Evolutionary conservation across 2,888 invertebrate genomes (phyloP).

Genomic region (Ametastegia equiseti): DNA sequence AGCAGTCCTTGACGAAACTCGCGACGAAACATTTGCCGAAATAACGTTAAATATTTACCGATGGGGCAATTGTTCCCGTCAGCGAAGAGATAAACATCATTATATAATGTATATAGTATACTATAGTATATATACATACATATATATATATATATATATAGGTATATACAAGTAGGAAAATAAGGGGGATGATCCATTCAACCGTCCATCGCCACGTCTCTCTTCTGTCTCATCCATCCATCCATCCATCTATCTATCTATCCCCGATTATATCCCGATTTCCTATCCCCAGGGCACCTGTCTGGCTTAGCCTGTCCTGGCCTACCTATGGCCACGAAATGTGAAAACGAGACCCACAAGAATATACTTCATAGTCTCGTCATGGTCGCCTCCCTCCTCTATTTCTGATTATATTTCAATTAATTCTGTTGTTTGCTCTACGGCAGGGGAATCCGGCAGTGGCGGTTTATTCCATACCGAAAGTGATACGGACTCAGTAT

Average conservation of each 20-base stretch:
- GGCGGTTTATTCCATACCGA: too few species aligned
- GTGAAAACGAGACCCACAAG: constrained; percentile 43
- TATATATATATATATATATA: neutral
- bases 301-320: constrained; percentile 15
- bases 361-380: constrained; percentile 38
- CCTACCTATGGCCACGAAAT: too few species aligned
- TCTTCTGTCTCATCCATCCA: constrained; percentile 44
- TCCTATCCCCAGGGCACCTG: constrained; percentile 47
- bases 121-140: neutral
- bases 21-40: constrained; percentile 75
- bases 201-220: constrained; percentile 36
- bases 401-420: constrained; percentile 61
- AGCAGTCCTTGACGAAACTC: constrained; percentile 20
- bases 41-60: constrained; percentile 76
- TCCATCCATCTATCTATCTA: constrained; percentile 29
- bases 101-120: constrained; percentile 74
- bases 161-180: constrained; percentile 22
- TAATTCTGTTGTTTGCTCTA: constrained; percentile 59
- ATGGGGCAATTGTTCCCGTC: constrained; percentile 69
- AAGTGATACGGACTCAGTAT: constrained; percentile 9
- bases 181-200: constrained; percentile 46
- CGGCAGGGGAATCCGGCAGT: neutral
- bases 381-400: constrained; percentile 22
- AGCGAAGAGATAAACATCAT: constrained; percentile 75
- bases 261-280: neutral